Evolutionary conservation across 2,888 invertebrate species (phyloP).

Genomic region (Leistus spinibarbis): DNA sequence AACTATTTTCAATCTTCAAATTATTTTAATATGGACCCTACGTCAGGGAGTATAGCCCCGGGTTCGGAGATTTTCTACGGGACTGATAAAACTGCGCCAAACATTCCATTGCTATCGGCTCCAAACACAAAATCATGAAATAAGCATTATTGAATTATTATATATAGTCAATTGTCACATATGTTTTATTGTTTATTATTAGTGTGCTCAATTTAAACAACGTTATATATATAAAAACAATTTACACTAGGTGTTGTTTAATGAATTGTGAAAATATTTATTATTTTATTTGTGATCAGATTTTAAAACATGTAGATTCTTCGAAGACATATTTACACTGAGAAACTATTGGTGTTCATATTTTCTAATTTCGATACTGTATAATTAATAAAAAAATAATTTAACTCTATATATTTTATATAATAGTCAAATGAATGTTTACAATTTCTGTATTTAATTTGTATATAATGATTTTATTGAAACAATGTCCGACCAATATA

Average conservation of each 20-base stretch:
- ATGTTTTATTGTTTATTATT: background rate
- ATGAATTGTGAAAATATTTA: slow-evolving; percentile 25
- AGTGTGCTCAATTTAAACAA: slow-evolving; percentile 13
- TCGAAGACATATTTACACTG: slow-evolving; percentile 10
- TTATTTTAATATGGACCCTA: slow-evolving; percentile 65
- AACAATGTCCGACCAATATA: slow-evolving; percentile 38
- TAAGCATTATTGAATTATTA: background rate
- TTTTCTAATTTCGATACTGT: slow-evolving; percentile 22
- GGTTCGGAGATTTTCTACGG: slow-evolving; percentile 69
- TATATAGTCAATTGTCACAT: background rate
- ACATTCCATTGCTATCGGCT: slow-evolving; percentile 36
- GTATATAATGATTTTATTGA: slow-evolving; percentile 28
- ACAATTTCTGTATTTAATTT: slow-evolving; percentile 28
- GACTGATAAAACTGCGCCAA: slow-evolving; percentile 50
- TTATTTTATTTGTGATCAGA: slow-evolving; percentile 17
- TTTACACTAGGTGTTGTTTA: background rate
- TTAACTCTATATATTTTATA: slow-evolving; percentile 33
- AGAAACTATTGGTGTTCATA: slow-evolving; percentile 15
- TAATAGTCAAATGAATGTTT: slow-evolving; percentile 23
- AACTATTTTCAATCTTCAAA: slow-evolving; percentile 68
- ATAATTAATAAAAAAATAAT: slow-evolving; percentile 11
- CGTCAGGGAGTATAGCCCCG: slow-evolving; percentile 58
- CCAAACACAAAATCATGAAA: slow-evolving; percentile 24
- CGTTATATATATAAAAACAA: background rate
- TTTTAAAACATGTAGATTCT: background rate